These are phyloP conservation scores for Heliconius ethilla DNA, from an alignment of 2,888 invertebrate species.

Conservation along the genomic window DNA sequence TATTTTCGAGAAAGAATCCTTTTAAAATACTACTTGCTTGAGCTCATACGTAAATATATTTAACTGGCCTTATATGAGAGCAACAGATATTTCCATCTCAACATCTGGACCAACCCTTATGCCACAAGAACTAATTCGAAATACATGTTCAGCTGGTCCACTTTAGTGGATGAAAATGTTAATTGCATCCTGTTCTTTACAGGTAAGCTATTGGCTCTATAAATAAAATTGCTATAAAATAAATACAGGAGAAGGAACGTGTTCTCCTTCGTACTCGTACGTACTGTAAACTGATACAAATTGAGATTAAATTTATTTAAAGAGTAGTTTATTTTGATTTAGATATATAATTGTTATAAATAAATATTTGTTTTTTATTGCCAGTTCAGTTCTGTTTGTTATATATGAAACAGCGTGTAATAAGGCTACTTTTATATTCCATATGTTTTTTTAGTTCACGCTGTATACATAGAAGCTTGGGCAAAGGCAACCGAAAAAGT, in stretches of 20 bases:
- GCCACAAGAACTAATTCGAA: background rate
- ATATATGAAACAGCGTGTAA: too few relatives aligned
- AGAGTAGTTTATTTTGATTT: constrained; percentile 2
- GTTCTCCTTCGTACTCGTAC: background rate
- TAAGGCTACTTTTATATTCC: too few relatives aligned
- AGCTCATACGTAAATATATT: too few relatives aligned
- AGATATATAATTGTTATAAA: background rate
- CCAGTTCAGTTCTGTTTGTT: background rate
- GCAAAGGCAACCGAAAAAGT: too few relatives aligned
- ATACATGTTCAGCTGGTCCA: background rate
- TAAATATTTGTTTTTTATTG: background rate
- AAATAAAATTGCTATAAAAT: background rate
- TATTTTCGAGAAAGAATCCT: too few relatives aligned
- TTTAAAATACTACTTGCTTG: too few relatives aligned
- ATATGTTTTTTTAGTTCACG: too few relatives aligned
- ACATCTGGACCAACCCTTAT: too few relatives aligned
- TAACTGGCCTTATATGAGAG: too few relatives aligned
- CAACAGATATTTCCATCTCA: too few relatives aligned
- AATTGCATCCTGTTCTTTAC: background rate
- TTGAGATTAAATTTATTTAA: background rate
- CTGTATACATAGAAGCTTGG: too few relatives aligned
- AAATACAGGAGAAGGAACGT: background rate
- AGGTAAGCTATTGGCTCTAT: background rate
- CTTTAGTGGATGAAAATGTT: background rate
- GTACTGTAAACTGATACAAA: background rate